Percentiles rank a stretch among this genome's conserved stretches.
Conservation (phyloP, 2,113 vertebrate species). For the Scartelaos histophorus region DNA sequence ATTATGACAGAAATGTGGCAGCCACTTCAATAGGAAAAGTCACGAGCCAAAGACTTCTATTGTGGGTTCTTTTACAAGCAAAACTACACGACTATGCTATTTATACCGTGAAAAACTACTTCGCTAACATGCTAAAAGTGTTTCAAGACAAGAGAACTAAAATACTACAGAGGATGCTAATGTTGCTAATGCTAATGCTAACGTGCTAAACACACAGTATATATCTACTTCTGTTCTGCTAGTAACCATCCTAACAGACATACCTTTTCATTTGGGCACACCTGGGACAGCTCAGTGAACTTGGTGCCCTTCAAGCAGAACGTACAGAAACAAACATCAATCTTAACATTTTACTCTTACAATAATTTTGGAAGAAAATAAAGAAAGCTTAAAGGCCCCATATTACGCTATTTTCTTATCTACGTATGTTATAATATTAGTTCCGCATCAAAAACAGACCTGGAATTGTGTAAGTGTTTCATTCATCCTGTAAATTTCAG, state of each 20-base stretch:
- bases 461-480: too few species aligned
- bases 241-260: conserved; percentile 23
- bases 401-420: too few species aligned
- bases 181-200: too few species aligned
- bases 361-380: not conserved
- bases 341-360: conserved; percentile 3
- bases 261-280: conserved; percentile 69
- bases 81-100: not conserved
- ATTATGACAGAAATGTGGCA: conserved; percentile 36
- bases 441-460: too few species aligned
- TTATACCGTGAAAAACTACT: not conserved
- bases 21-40: not conserved
- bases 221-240: not conserved
- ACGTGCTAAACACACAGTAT: conserved; percentile 26
- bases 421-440: too few species aligned
- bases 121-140: not conserved
- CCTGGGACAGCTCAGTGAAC: conserved; percentile 57
- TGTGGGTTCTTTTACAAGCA: not conserved
- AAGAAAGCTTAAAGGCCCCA: conserved; percentile 11
- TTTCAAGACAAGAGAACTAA: conserved; percentile 22
- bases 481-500: too few species aligned
- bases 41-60: conserved; percentile 5
- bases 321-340: conserved; percentile 38
- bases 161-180: conserved; percentile 15
- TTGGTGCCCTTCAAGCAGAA: conserved; percentile 59